phyloP scores from a whole-genome alignment of 2,797 vertebrate genomes.

The Danio tinwini region DNA sequence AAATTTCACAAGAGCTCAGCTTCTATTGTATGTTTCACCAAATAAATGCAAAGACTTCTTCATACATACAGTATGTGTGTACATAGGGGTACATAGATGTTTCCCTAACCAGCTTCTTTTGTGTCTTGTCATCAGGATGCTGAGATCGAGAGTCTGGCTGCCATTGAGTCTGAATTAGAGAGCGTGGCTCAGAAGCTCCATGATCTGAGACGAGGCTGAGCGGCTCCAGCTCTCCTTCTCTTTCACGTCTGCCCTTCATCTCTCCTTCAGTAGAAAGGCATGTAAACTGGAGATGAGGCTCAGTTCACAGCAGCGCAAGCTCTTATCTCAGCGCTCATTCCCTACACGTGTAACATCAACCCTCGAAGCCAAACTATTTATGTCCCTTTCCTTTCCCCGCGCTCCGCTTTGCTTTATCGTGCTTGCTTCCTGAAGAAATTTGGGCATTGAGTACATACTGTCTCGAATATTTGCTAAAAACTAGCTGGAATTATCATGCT shows the following conservation, averaged over 20 bases:
- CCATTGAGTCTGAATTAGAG: conserved; percentile 94
- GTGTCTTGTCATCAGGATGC: conserved; percentile 70
- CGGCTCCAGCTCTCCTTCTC: conserved; percentile 40
- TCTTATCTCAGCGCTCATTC: conserved; percentile 53
- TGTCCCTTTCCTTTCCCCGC: not conserved
- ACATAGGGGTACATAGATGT: not conserved
- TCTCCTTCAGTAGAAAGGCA: conserved; percentile 68
- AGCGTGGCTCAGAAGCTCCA: conserved; percentile 91
- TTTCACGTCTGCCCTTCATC: conserved; percentile 58
- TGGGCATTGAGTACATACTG: conserved; percentile 58
- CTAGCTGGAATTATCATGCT: conserved; percentile 48
- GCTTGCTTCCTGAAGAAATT: conserved; percentile 63
- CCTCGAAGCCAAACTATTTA: conserved; percentile 39
- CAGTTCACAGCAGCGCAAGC: conserved; percentile 54
- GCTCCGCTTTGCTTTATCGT: conserved; percentile 57
- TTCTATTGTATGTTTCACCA: not conserved
- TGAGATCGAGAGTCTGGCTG: conserved; percentile 92
- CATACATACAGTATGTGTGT: not conserved
- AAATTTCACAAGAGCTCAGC: not conserved
- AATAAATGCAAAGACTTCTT: not conserved
- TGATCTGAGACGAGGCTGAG: conserved; percentile 80
- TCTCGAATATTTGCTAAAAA: conserved; percentile 59
- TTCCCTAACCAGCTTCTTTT: conserved; percentile 18
- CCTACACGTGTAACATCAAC: conserved; percentile 19
- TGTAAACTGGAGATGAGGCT: conserved; percentile 66